Base-by-base conservation (phyloP, 30 jellyfish, hydroid and myxozoan genomes). In the Mastigias papua region DNA sequence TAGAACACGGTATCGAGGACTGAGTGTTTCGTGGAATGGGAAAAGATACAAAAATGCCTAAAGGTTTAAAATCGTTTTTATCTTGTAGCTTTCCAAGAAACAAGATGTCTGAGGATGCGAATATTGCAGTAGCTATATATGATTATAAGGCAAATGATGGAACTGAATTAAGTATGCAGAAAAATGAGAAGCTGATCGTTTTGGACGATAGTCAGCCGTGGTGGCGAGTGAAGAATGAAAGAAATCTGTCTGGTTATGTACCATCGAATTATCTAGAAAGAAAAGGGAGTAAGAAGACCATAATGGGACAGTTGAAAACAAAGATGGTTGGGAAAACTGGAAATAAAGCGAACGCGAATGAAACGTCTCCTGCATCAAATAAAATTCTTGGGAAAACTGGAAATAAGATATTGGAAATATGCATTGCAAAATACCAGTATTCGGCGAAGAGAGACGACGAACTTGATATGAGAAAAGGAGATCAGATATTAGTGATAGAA, bases 201-300 rank as follows among this genome's bases (percentile, higher is more conserved):
- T 49, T 94, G 86, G 98, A 94, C 51, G 98, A 94, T 68, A 80
- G 92, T 68, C 98, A 94, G 51, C 92, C 92, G 29, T 94, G 98
- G 98, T 94, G 98, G 98, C 73, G 89, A 68, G 98, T 94, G 22
- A 97, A 94, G 89, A 94, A 89, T 72, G 98, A 94, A 48, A 69
- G 69, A 46, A 81, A 86, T 29, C 35, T 83, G 58, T 88, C 97
- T 20, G 98, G 98, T 1, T 88, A 80, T 71, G 98, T 94, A 5
- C 98, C 98, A 19, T 94, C 98, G n/a, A 94, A 94, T 73, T 94
- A 94, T 34, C 78, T 94, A n/a, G 88, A 96, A 31, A 86, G 98
- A 4, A 94, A 94, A 66, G 97, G 91, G 16, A 67, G 97, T 1
- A 89, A 83, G 81, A 89, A 89, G 76, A 86, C 88, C 15, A 89